phyloP scores from a whole-genome alignment of 2,888 invertebrate genomes.

The Plebejus melissa region DNA sequence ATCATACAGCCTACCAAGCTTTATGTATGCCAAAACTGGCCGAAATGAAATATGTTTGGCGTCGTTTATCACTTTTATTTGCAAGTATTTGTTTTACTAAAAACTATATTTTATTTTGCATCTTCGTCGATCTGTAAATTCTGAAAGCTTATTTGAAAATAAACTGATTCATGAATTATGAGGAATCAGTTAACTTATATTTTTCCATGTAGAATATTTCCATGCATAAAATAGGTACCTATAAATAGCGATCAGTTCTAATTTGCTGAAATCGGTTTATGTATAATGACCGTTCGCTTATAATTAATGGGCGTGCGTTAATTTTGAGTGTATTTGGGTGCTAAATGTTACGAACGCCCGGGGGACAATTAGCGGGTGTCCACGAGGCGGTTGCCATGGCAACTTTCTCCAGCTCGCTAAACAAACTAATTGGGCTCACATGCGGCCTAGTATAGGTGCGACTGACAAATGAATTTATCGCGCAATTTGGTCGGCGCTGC shows the following conservation, averaged over 20 bases:
- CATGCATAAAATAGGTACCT: background rate
- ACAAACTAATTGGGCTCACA: conserved; percentile 62
- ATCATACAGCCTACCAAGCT: background rate
- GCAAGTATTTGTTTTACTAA: background rate
- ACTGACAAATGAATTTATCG: conserved; percentile 6
- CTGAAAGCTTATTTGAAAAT: background rate
- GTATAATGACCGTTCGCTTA: background rate
- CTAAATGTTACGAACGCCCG: conserved; percentile 58
- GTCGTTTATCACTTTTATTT: background rate
- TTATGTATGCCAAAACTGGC: background rate
- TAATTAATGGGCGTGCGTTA: background rate
- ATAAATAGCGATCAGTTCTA: background rate
- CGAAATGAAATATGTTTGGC: background rate
- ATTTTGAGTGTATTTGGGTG: conserved; percentile 29
- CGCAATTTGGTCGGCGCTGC: background rate
- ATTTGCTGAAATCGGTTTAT: background rate
- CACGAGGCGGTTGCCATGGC: conserved; percentile 54
- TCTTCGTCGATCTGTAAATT: background rate
- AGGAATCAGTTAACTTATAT: too few species aligned
- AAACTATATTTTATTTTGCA: background rate
- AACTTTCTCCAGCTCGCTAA: conserved; percentile 56
- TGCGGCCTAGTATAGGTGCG: conserved; percentile 24
- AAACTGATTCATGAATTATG: background rate
- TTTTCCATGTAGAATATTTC: too few species aligned
- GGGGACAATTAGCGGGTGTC: conserved; percentile 62